Conservation (phyloP, 2,797 vertebrate species). For the Hephaestus fuliginosus region DNA sequence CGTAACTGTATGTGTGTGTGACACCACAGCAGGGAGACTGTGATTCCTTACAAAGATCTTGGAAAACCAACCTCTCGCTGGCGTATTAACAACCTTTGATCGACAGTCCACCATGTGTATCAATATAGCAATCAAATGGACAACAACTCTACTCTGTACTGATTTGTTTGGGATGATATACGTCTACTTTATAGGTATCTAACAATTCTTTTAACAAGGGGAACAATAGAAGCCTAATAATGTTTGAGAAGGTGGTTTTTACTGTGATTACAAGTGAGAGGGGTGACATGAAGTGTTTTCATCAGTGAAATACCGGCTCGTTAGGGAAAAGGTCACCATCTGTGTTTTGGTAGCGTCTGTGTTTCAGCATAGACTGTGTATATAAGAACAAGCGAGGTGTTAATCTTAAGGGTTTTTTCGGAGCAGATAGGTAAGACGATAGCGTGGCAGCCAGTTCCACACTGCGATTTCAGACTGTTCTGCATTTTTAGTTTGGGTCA, state of each 20-base stretch:
- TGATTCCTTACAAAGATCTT: conserved; percentile 14
- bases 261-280: conserved; percentile 50
- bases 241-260: conserved; percentile 41
- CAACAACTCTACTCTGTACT: conserved; percentile 21
- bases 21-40: conserved; percentile 1
- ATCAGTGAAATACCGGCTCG: conserved; percentile 23
- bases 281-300: conserved; percentile 28
- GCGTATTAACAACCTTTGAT: conserved; percentile 19
- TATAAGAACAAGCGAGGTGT: background rate
- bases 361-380: background rate
- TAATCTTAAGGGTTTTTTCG: background rate
- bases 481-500: background rate
- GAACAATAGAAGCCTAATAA: conserved; percentile 49
- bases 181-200: conserved; percentile 24
- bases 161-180: conserved; percentile 40
- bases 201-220: conserved; percentile 32
- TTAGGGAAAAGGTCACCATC: conserved; percentile 50
- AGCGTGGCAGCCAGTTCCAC: background rate
- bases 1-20: background rate
- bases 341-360: background rate
- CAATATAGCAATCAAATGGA: conserved; percentile 45
- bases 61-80: conserved; percentile 15
- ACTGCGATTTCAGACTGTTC: background rate
- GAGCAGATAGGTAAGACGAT: background rate
- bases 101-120: conserved; percentile 5